Conservation (phyloP, 2,797 vertebrate genomes). For the Alcedo quadribrachys region DNA sequence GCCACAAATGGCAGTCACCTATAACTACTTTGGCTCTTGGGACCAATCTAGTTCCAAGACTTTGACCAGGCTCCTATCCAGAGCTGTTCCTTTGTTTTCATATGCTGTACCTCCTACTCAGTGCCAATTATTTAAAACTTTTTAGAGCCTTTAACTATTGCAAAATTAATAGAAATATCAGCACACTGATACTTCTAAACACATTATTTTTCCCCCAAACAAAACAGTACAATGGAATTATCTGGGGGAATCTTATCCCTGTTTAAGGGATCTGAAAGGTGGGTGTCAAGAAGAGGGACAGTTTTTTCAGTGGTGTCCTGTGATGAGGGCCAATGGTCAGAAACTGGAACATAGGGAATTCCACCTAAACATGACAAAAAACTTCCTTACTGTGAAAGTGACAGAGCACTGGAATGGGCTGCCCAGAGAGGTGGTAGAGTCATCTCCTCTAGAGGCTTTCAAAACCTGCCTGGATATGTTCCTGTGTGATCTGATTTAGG, state of each 20-base stretch:
- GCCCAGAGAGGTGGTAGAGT: no score
- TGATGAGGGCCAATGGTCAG: no score
- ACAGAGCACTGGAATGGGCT: no score
- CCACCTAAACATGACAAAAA: no score
- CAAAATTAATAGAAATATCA: neutral
- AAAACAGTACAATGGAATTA: neutral
- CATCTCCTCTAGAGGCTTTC: no score
- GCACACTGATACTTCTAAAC: neutral
- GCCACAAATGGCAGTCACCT: neutral
- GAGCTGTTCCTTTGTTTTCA: neutral
- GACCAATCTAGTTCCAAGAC: neutral
- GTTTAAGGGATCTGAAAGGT: no score
- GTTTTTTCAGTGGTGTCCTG: no score
- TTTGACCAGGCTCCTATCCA: fast-evolving
- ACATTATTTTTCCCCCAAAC: neutral
- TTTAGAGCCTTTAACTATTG: neutral
- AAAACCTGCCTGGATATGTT: no score
- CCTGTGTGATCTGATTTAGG: no score
- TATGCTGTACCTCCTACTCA: neutral
- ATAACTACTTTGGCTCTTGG: neutral
- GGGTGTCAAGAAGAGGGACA: no score
- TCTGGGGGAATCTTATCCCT: neutral
- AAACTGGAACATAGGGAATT: no score
- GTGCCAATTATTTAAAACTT: neutral
- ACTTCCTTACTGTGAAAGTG: no score